These are phyloP conservation scores for Mythimna pallens DNA, from an alignment of 2,888 invertebrate genomes.

Conservation along the genomic window DNA sequence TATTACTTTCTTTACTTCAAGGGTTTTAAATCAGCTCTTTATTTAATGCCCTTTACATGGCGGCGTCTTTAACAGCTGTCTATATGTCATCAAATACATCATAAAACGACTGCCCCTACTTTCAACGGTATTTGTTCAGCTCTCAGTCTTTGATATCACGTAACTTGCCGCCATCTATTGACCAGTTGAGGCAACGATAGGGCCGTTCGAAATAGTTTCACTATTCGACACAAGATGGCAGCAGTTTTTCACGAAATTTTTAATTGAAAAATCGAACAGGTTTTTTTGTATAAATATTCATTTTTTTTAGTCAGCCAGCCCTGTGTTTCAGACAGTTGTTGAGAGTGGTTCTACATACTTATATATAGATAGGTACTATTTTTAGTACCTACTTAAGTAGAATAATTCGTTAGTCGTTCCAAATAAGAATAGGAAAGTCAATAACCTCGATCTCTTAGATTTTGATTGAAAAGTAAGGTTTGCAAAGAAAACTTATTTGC, in stretches of 20 bases:
- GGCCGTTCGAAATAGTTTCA: conserved; percentile 48
- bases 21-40: neutral
- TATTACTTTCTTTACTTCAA: neutral
- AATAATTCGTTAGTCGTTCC: no score
- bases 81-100: conserved; percentile 26
- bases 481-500: no score
- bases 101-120: neutral
- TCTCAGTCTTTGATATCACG: neutral
- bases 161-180: conserved; percentile 42
- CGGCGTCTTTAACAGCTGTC: conserved; percentile 7
- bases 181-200: neutral
- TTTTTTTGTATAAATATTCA: neutral
- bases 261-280: no score
- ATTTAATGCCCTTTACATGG: neutral
- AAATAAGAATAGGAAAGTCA: no score
- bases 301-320: no score
- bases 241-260: neutral
- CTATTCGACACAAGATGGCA: conserved; percentile 51
- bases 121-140: conserved; percentile 12
- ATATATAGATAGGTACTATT: no score
- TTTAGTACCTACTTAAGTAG: no score
- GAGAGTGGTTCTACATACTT: no score
- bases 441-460: no score
- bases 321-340: no score
- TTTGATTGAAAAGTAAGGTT: no score